A percentile compares a stretch with the other conserved stretches of the same genome.
phyloP scores from a whole-genome alignment of 2,888 invertebrate species.

The Clitarchus hookeri region DNA sequence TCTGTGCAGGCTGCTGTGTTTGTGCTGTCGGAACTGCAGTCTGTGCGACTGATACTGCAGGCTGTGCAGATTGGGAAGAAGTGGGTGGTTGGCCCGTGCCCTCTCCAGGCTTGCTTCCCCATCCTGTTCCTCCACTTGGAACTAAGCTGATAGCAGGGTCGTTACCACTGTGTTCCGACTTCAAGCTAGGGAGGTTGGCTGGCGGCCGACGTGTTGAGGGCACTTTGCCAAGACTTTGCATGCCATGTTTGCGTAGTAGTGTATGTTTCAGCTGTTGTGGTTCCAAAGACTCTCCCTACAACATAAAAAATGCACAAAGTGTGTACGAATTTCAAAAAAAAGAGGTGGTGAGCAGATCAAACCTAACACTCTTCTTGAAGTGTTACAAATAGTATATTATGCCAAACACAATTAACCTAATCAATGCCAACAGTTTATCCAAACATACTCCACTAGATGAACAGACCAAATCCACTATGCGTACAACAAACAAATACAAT shows the following conservation, averaged over 20 bases:
- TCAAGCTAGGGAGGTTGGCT: slow-evolving; percentile 97
- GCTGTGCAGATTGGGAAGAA: slow-evolving; percentile 31
- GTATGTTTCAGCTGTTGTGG: slow-evolving; percentile 86
- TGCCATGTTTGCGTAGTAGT: slow-evolving; percentile 97
- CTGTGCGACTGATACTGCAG: slow-evolving; percentile 48
- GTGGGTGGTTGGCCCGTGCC: slow-evolving; percentile 49
- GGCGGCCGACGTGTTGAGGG: slow-evolving; percentile 97
- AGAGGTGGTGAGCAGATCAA: too few relatives aligned
- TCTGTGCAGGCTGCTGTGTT: slow-evolving; percentile 17
- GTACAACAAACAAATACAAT: too few relatives aligned
- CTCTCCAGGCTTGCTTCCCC: slow-evolving; percentile 66
- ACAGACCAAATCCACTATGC: too few relatives aligned
- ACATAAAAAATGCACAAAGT: slow-evolving; percentile 41
- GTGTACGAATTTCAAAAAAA: too few relatives aligned
- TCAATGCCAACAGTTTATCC: too few relatives aligned
- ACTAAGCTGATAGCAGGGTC: slow-evolving; percentile 79
- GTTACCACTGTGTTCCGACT: slow-evolving; percentile 87
- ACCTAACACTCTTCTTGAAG: too few relatives aligned
- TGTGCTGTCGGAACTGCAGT: slow-evolving; percentile 45
- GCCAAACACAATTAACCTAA: too few relatives aligned
- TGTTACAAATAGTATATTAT: too few relatives aligned
- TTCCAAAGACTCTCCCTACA: slow-evolving; percentile 83
- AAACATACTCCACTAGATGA: too few relatives aligned
- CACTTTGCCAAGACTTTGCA: slow-evolving; percentile 99
- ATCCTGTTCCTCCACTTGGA: slow-evolving; percentile 79